Conservation (phyloP, 2,888 invertebrate species). For the Punctoribates punctum region DNA sequence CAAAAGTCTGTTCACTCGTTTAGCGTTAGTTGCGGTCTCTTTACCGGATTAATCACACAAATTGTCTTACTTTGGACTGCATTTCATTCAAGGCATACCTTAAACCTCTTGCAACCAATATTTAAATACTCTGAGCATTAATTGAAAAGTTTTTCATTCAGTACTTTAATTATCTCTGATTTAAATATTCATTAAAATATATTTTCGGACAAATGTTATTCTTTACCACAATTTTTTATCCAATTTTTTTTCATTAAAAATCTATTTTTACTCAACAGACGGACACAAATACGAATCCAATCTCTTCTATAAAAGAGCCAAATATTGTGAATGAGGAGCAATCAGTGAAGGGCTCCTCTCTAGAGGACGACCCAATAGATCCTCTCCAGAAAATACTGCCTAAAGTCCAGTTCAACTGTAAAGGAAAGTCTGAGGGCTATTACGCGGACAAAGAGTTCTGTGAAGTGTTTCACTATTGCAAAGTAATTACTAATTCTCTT, state of each 20-base stretch:
- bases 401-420: slow-evolving; percentile 47
- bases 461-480: slow-evolving; percentile 50
- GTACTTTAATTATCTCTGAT: not conserved
- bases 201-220: not conserved
- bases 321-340: not conserved
- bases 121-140: not conserved
- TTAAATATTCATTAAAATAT: slow-evolving; percentile 2
- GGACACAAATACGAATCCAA: not conserved
- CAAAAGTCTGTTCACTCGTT: not conserved
- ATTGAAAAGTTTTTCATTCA: not conserved
- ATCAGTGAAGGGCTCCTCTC: not conserved
- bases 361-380: slow-evolving; percentile 36
- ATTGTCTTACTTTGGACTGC: not conserved
- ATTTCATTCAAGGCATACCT: not conserved
- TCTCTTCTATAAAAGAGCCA: not conserved
- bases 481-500: slow-evolving; percentile 32
- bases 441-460: slow-evolving; percentile 49
- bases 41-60: slow-evolving; percentile 9
- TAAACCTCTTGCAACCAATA: not conserved
- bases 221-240: not conserved
- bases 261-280: not conserved
- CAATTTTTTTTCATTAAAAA: not conserved
- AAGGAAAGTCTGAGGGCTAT: slow-evolving; percentile 47
- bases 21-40: slow-evolving; percentile 24
- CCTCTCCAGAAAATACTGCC: slow-evolving; percentile 47